Evolutionary conservation across 2,113 vertebrate genomes (phyloP).

Genomic region (Trogon surrucura): DNA sequence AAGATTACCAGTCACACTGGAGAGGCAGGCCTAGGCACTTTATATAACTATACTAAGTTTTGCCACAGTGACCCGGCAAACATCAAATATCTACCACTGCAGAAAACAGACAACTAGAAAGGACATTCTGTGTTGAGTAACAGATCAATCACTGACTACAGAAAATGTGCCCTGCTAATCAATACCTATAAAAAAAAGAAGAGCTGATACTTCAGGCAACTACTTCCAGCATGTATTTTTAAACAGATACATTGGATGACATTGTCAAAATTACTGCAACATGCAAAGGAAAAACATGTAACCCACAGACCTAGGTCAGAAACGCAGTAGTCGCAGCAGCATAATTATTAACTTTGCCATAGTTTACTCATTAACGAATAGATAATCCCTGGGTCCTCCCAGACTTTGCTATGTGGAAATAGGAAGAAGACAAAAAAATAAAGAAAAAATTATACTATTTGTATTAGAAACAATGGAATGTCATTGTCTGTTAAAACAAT

Average conservation of each 20-base stretch:
- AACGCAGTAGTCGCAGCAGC: not conserved
- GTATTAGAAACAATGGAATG: not conserved
- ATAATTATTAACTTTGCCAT: not conserved
- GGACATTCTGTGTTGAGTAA: not conserved
- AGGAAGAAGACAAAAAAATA: not conserved
- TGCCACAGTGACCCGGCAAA: not conserved
- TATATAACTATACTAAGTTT: not conserved
- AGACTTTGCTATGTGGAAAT: not conserved
- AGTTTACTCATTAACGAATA: not conserved
- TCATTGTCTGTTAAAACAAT: not conserved
- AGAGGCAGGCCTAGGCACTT: not conserved
- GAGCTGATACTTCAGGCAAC: not conserved
- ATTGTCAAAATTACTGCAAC: not conserved
- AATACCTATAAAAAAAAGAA: not conserved
- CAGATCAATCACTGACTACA: not conserved
- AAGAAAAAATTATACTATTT: not conserved
- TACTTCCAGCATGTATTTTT: not conserved
- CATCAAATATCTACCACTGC: not conserved
- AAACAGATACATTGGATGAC: not conserved
- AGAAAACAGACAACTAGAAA: not conserved
- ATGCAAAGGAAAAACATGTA: not conserved
- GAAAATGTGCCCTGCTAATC: not conserved
- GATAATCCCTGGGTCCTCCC: not conserved
- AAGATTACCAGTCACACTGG: not conserved
- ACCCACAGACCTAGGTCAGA: not conserved